Percentiles rank a stretch among this genome's conserved stretches.
Conservation (phyloP, 1,140 invertebrate species). For the Archivesica marissinica region DNA sequence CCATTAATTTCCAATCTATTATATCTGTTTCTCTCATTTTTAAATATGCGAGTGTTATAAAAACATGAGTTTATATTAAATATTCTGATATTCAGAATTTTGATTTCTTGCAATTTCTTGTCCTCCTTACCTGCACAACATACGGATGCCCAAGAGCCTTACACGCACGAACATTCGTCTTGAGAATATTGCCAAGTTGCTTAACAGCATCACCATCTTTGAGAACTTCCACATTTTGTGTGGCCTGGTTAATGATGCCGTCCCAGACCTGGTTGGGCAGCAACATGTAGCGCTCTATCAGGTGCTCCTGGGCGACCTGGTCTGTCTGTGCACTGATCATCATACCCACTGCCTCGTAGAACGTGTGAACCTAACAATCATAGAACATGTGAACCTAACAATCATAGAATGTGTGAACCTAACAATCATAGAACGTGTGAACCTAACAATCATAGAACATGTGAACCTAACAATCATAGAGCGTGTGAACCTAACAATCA, state of each 20-base stretch:
- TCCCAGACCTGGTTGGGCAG: slow-evolving; percentile 99
- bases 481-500: too few species aligned
- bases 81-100: too few species aligned
- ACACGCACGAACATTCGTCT: slow-evolving; percentile 99
- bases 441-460: too few species aligned
- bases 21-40: too few species aligned
- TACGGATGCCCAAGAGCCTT: slow-evolving; percentile 98
- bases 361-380: slow-evolving; percentile 95
- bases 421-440: too few species aligned
- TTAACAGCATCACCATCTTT: slow-evolving; percentile 98
- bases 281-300: slow-evolving; percentile 99
- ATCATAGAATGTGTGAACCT: too few species aligned
- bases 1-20: too few species aligned
- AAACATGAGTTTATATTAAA: too few species aligned
- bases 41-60: too few species aligned
- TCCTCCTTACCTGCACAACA: slow-evolving; percentile 91
- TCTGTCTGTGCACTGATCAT: slow-evolving; percentile 99
- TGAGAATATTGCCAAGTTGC: slow-evolving; percentile 98
- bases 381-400: too few species aligned
- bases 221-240: slow-evolving; percentile 97
- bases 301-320: slow-evolving; percentile 92
- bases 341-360: slow-evolving; percentile 99
- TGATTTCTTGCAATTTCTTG: too few species aligned
- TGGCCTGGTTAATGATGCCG: slow-evolving; percentile 98
- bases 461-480: too few species aligned